Conservation (phyloP, 2,888 invertebrate genomes). For the Ophion ellenae region DNA sequence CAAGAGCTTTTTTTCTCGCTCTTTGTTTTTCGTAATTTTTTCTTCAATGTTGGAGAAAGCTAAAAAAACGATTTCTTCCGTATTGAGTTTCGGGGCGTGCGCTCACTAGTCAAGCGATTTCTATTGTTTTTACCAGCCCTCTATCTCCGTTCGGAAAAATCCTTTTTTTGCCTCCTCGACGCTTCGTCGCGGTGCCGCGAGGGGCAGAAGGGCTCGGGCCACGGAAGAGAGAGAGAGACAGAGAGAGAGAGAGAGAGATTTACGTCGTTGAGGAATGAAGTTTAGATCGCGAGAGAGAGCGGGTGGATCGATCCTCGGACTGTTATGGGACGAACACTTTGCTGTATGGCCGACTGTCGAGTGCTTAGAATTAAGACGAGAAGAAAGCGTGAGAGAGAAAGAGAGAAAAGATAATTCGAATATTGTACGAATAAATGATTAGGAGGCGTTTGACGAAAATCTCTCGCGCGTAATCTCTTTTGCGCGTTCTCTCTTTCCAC, state of each 20-base stretch:
- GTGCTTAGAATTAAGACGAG: constrained; percentile 58
- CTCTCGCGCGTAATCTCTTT: background rate
- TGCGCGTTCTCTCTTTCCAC: constrained; percentile 19
- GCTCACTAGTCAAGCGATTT: constrained; percentile 83
- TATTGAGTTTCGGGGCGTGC: constrained; percentile 79
- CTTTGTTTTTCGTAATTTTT: constrained; percentile 36
- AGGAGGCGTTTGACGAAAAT: constrained; percentile 3
- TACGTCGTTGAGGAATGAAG: background rate
- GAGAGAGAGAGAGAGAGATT: constrained; percentile 20
- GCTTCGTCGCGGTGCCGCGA: background rate
- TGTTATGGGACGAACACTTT: constrained; percentile 74
- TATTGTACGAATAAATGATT: constrained; percentile 49
- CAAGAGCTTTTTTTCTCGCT: constrained; percentile 48
- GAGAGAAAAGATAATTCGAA: constrained; percentile 19
- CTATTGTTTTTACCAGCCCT: constrained; percentile 74
- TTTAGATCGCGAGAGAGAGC: constrained; percentile 24
- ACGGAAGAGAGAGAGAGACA: background rate
- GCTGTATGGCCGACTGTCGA: constrained; percentile 56
- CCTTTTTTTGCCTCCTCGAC: constrained; percentile 4
- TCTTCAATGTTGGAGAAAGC: constrained; percentile 47
- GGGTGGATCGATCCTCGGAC: constrained; percentile 73
- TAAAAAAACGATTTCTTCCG: constrained; percentile 66
- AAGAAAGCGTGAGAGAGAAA: constrained; percentile 2
- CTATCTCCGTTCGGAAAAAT: constrained; percentile 54
- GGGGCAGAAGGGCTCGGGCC: background rate